A percentile compares a stretch with the other conserved stretches of the same genome.
Conservation (phyloP, 2,113 vertebrate species). For the Ammodramus savannarum region DNA sequence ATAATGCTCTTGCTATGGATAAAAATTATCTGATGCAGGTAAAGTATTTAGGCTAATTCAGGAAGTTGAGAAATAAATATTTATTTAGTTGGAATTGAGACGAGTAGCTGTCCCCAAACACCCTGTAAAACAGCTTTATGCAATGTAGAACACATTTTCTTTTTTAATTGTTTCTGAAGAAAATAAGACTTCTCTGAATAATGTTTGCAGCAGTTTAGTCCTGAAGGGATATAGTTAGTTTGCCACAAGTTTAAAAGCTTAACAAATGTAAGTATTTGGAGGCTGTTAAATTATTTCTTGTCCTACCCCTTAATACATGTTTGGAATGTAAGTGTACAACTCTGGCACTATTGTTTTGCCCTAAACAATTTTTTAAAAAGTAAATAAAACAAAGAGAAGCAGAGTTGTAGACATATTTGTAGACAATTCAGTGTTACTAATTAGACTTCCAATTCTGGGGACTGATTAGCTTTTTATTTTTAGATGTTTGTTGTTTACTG, state of each 20-base stretch:
- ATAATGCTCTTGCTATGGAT: background rate
- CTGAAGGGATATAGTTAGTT: background rate
- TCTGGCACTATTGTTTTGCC: background rate
- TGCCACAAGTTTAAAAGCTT: slow-evolving; percentile 2
- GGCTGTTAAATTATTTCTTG: background rate
- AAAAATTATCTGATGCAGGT: background rate
- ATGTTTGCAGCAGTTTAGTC: background rate
- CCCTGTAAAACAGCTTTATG: background rate
- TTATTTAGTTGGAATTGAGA: background rate
- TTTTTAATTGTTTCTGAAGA: slow-evolving; percentile 21
- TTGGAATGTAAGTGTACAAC: background rate
- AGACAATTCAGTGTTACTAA: background rate
- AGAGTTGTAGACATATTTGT: background rate
- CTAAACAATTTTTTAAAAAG: background rate
- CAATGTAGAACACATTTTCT: background rate
- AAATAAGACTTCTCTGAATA: background rate
- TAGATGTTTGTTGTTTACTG: background rate
- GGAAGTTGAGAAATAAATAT: background rate
- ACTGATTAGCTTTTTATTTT: background rate
- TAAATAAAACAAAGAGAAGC: background rate
- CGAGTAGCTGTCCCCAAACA: background rate
- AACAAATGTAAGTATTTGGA: background rate
- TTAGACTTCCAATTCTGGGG: background rate
- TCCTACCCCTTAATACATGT: background rate
- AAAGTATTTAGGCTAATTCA: background rate